phyloP scores from a whole-genome alignment of 2,888 invertebrate genomes.

The Epistrophe eligans region DNA sequence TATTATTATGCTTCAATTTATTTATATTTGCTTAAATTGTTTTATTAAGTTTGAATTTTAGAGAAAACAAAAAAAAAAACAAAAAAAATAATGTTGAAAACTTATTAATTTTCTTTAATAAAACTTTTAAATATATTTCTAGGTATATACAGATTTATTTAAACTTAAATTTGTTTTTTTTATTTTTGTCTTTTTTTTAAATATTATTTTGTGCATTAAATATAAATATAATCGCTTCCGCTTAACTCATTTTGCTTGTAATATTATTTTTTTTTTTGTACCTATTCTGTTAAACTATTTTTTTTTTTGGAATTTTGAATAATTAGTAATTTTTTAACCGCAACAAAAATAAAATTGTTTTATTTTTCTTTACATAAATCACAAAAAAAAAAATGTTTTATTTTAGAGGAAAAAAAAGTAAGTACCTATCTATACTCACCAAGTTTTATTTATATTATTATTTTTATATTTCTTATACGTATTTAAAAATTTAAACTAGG shows the following conservation, averaged over 20 bases:
- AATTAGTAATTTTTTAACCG: conserved; percentile 54
- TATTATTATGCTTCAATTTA: conserved; percentile 76
- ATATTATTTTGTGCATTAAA: conserved; percentile 56
- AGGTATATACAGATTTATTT: neutral
- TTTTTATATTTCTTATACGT: neutral
- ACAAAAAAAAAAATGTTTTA: conserved; percentile 36
- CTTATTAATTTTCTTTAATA: conserved; percentile 36
- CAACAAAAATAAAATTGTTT: conserved; percentile 61
- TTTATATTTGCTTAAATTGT: conserved; percentile 68
- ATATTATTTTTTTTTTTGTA: conserved; percentile 49
- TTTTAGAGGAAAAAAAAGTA: conserved; percentile 40
- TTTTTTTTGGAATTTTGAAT: conserved; percentile 55
- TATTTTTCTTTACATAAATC: conserved; percentile 25
- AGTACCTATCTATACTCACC: conserved; percentile 16
- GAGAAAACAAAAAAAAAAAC: neutral
- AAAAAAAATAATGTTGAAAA: conserved; percentile 10
- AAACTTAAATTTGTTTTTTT: conserved; percentile 42
- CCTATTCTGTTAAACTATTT: conserved; percentile 36
- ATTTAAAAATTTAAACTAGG: neutral
- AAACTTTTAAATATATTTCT: conserved; percentile 12
- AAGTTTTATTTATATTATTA: neutral
- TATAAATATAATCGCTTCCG: conserved; percentile 39
- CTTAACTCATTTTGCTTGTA: conserved; percentile 35
- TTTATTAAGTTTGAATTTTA: conserved; percentile 41
- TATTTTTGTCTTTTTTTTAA: neutral